phyloP scores from a whole-genome alignment of 2,888 invertebrate species.

The Aquatica leii region DNA sequence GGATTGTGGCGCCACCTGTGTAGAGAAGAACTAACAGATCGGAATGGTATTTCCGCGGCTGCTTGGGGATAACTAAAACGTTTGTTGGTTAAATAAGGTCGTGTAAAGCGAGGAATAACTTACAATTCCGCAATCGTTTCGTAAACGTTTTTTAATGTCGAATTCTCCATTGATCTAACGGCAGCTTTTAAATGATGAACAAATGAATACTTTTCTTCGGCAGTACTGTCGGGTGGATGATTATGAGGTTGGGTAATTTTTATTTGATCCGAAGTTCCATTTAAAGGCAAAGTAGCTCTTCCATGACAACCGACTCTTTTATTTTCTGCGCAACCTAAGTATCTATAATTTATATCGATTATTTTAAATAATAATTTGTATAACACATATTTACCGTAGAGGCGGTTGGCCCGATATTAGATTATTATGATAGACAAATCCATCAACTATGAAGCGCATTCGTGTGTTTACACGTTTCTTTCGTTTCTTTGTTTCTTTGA shows the following conservation, averaged over 20 bases:
- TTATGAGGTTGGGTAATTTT: conserved; percentile 53
- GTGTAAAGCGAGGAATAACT: conserved; percentile 27
- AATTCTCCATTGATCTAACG: conserved; percentile 35
- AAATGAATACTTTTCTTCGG: conserved; percentile 51
- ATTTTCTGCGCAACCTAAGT: conserved; percentile 52
- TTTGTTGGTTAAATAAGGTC: no score
- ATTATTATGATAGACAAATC: conserved; percentile 55
- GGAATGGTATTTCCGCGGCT: conserved; percentile 26
- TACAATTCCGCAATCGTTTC: conserved; percentile 51
- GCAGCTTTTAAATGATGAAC: conserved; percentile 48
- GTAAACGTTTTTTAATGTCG: conserved; percentile 50
- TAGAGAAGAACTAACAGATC: conserved; percentile 26
- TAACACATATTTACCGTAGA: conserved; percentile 50
- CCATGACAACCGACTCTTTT: conserved; percentile 52
- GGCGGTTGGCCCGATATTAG: conserved; percentile 51
- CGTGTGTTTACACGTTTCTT: conserved; percentile 46
- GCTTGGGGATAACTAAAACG: conserved; percentile 26
- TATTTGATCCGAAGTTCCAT: conserved; percentile 45
- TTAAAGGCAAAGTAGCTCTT: conserved; percentile 52
- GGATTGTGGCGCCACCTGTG: conserved; percentile 31
- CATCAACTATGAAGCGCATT: conserved; percentile 50
- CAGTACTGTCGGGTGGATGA: conserved; percentile 52
- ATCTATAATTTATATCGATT: conserved; percentile 41
- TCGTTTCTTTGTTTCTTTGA: conserved; percentile 29
- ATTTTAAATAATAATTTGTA: conserved; percentile 1